Evolutionary conservation across 2,797 vertebrate species (phyloP), one percentile per base, ranked within the genome.

Genomic region (Sebastes matsubarae): DNA sequence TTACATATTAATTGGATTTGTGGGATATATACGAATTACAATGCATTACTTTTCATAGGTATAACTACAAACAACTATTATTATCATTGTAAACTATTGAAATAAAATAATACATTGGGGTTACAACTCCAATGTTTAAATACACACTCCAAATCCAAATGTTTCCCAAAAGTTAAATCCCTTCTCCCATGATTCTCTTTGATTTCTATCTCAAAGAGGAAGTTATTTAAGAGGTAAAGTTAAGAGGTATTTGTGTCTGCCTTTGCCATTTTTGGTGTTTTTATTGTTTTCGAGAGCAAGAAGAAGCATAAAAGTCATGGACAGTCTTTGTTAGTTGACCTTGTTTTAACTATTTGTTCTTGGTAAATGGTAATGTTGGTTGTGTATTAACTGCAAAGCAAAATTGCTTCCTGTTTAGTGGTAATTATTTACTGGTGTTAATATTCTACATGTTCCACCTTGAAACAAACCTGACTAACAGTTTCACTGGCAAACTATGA

Each of bases 371-470:
- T n/a, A 66, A 60, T 2, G 3, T 9, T 27, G 20, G 30, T 67
- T 80, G 9, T 30, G 22, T 13, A 66, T 81, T 74, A 71, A 87
- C 60, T 13, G 9, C 27, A 66, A 64, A 66, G 20, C 72, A 13
- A 25, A 83, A 67, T 2, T 50, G 5, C 30, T 52, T 75, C 24
- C 8, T 59, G 59, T 72, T 50, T 20, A 2, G 34, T n/a, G 32
- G 25, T 34, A 76, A 84, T 77, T 52, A 82, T 81, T 79, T 27
- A 75, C 72, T 9, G 18, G 1, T 8, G 59, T 79, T 65, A 79
- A 79, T 85, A 52, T 80, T 77, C 12, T 2, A 76, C 57, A 38
- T 8, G 29, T 50, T 57, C 13, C 27, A 34, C 1, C 65, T 73
- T 70, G 29, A 63, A 69, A 63, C 24, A 29, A 55, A 84, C 42